Evolutionary conservation across 2,113 vertebrate genomes (phyloP), one percentile per base, ranked within the genome.

Genomic region (Scalopus aquaticus): DNA sequence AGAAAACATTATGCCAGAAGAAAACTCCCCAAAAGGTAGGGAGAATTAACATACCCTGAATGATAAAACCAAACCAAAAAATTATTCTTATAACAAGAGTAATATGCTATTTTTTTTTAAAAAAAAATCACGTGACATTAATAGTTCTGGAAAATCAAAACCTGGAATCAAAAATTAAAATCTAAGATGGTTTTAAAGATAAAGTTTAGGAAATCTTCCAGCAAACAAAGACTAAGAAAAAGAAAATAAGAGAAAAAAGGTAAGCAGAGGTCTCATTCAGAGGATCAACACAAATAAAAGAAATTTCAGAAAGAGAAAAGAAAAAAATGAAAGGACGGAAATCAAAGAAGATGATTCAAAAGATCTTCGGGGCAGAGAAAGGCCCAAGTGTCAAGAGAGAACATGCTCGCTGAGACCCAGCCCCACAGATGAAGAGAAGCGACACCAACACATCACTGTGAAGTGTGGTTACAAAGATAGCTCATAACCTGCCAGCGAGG

Each of bases 141-240:
- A 88, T 30, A 87, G 37, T 54, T 91, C 83, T 60, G 28, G 28
- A 62, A 82, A 84, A 73, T 79, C 4, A 58, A 67, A 96, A 96
- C 62, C 42, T 79, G 49, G 16, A 62, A 77, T 24, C 51, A 91
- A 88, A 85, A 84, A 58, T 35, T 74, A 37, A 85, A 95, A 94
- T 64, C 37, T 56, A 96, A 69, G 24, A 67, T 80, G 7, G 12
- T 16, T 10, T 73, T 26, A 89, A 96, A 80, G 32, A 78, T 70
- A 88, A 94, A 91, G 30, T 80, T 93, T 28, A 79, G 42, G 77
- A 73, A 93, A 54, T 62, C 28, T 39, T 87, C 30, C 56, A 91
- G 30, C 77, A 93, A n/a, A 64, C 85, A 46, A 85, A 65, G n/a
- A 79, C 42, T 69, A 81, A 81, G 13, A 94, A 65, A 81, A 28